phyloP scores from a whole-genome alignment of 2,113 vertebrate genomes.

The Cisticola juncidis region DNA sequence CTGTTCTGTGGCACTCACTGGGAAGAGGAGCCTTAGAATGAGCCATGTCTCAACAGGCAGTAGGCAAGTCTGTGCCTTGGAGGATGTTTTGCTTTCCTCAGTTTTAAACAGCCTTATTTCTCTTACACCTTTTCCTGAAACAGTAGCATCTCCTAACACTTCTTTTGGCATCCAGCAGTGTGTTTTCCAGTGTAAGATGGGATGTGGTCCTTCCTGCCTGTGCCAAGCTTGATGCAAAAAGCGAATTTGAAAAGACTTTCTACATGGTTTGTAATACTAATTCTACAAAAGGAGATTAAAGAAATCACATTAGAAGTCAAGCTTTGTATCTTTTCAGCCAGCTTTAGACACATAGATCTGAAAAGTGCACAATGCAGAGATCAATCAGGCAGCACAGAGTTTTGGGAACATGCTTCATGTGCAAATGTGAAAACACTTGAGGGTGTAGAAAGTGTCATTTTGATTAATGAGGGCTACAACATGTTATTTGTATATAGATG shows the following conservation, averaged over 20 bases:
- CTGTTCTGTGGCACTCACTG: neutral
- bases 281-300: neutral
- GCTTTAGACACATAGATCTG: neutral
- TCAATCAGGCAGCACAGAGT: constrained; percentile 6
- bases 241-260: neutral
- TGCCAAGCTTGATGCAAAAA: neutral
- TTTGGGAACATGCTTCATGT: constrained; percentile 25
- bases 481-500: neutral
- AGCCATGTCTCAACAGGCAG: neutral
- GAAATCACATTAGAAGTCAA: neutral
- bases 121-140: neutral
- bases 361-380: constrained; percentile 17
- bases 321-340: constrained; percentile 1
- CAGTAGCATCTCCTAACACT: neutral
- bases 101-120: neutral
- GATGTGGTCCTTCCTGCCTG: neutral
- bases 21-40: neutral
- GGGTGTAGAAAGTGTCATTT: constrained; percentile 21
- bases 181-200: neutral
- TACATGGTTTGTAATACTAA: neutral
- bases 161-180: neutral
- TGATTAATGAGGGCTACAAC: constrained; percentile 28
- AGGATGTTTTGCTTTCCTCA: neutral
- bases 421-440: constrained; percentile 25
- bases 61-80: neutral